phyloP scores from a whole-genome alignment of 2,888 invertebrate species.

The Troides aeacus region DNA sequence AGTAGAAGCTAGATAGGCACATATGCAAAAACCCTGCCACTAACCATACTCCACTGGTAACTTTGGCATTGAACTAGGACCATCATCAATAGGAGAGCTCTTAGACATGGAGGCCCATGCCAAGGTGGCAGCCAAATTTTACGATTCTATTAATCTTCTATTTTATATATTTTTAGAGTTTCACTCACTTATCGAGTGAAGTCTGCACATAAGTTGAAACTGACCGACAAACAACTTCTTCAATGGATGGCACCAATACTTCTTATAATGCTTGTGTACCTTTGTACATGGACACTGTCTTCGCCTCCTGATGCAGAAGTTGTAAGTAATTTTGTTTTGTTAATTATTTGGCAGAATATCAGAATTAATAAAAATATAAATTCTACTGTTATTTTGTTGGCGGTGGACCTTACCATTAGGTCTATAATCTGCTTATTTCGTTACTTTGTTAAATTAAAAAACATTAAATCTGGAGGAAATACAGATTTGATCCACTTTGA shows the following conservation, averaged over 20 bases:
- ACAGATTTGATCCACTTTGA: too few relatives aligned
- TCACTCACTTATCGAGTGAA: conserved; percentile 95
- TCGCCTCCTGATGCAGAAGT: conserved; percentile 91
- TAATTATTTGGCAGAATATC: background rate
- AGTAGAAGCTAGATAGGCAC: too few relatives aligned
- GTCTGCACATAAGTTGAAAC: conserved; percentile 94
- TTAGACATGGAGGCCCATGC: too few relatives aligned
- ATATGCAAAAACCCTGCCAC: too few relatives aligned
- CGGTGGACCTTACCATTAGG: background rate
- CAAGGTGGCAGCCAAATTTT: background rate
- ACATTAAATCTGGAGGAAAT: too few relatives aligned
- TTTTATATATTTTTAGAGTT: conserved; percentile 79
- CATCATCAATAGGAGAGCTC: too few relatives aligned
- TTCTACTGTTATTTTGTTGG: too few relatives aligned
- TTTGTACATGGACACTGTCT: conserved; percentile 94
- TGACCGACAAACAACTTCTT: conserved; percentile 94
- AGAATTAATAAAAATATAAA: background rate
- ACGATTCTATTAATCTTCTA: background rate
- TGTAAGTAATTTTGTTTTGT: conserved; percentile 56
- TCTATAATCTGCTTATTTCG: too few relatives aligned
- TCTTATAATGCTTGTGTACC: conserved; percentile 92
- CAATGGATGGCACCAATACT: conserved; percentile 96
- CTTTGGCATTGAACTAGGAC: background rate
- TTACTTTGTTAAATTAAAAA: too few relatives aligned
- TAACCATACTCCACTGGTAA: too few relatives aligned